Conservation (phyloP, 2,113 vertebrate species). For the Montifringilla adamsi region DNA sequence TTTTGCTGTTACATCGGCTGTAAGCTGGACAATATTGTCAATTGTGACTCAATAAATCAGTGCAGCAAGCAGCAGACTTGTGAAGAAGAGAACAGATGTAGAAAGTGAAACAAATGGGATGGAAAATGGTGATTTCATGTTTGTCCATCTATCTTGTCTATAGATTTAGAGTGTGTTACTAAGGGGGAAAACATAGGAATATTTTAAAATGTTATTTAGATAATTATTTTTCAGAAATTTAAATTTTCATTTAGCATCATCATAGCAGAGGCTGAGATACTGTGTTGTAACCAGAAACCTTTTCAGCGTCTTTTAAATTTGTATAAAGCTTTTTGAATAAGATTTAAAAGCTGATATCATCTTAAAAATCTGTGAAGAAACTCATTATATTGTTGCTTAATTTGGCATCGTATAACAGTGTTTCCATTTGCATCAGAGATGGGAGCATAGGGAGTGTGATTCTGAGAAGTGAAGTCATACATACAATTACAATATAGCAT, state of each 20-base stretch:
- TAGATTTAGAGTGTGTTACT: neutral
- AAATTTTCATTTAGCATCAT: neutral
- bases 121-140: neutral
- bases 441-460: neutral
- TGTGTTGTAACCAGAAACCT: neutral
- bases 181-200: neutral
- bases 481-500: neutral
- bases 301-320: neutral
- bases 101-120: neutral
- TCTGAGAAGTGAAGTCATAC: neutral
- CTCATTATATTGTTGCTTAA: neutral
- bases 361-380: neutral
- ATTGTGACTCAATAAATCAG: neutral
- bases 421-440: slow-evolving; percentile 8
- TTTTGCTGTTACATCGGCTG: neutral
- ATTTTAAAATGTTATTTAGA: neutral
- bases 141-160: neutral
- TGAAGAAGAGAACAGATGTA: neutral
- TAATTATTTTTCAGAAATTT: neutral
- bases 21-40: neutral
- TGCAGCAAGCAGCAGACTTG: neutral
- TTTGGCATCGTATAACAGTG: neutral
- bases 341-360: neutral
- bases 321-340: neutral
- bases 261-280: neutral